Evolutionary conservation across 2,113 vertebrate species (phyloP), one percentile per base, ranked within the genome.

Genomic region (Poeciliopsis retropinna): DNA sequence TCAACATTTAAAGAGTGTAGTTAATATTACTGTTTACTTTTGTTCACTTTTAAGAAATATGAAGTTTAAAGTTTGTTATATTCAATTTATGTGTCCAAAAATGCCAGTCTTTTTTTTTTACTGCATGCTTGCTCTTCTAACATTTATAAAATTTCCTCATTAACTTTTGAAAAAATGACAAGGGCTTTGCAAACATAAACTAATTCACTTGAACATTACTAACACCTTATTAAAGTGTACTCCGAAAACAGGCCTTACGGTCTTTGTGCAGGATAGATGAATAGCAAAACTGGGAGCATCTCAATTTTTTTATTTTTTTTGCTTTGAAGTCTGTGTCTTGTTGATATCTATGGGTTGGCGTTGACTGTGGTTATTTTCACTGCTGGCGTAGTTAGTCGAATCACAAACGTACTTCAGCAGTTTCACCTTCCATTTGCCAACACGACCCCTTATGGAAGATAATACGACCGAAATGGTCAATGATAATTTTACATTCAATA

Each of bases 321-420:
- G 3, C 2, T 32, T 7, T 22, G 4, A 80, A 83, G 87, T 79
- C 2, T 0, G 71, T 66, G 80, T 82, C 28, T 13, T 22, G 19
- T 62, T 73, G 34, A 39, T 27, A 1, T 51, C 34, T 67, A 37
- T 39, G 12, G 44, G 28, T 17, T 64, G 19, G 28, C 25, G 0
- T 2, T 28, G 1, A 12, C 4, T 0, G 0, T 3, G 0, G 0
- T 31, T 4, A 68, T 65, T 73, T 71, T 64, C 66, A 37, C 67
- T 1, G 37, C 7, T 47, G 28, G 51, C 3, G 69, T 72, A 25
- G 0, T 12, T 2, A 0, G 0, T 0, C 62, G 6, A 86, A 87
- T 60, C 14, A 3, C 64, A 87, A 81, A 64, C 89, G 63, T 41
- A 85, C 88, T 87, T 89, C 82, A 62, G 2, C 19, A 44, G 63